phyloP scores from a whole-genome alignment of 2,797 vertebrate species.

The Brotula barbata region DNA sequence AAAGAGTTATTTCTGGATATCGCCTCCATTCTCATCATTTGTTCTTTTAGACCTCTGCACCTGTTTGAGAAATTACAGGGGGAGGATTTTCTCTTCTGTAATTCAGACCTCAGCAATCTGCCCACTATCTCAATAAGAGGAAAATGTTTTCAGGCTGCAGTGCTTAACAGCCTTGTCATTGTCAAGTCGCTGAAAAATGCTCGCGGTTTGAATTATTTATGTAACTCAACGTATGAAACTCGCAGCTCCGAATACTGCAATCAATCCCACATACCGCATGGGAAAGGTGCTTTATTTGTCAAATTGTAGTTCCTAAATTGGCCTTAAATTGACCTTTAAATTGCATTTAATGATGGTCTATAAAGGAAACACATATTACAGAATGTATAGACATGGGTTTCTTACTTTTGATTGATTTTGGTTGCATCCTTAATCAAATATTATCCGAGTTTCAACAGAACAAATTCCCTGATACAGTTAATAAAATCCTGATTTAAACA shows the following conservation, averaged over 20 bases:
- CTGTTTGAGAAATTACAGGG: conserved; percentile 8
- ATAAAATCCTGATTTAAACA: conserved; percentile 2
- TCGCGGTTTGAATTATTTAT: conserved; percentile 15
- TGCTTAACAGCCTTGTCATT: neutral
- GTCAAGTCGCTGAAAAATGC: conserved; percentile 7
- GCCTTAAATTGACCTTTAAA: conserved; percentile 8
- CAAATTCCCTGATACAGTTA: no score
- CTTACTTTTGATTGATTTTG: no score
- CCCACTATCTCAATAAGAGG: conserved; percentile 12
- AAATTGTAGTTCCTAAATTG: no score
- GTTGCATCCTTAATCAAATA: no score
- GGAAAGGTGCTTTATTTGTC: no score
- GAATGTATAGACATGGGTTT: no score
- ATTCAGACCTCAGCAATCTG: conserved; percentile 20
- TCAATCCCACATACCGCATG: no score
- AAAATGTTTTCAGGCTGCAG: conserved; percentile 7
- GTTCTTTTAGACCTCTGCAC: conserved; percentile 11
- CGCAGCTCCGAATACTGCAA: conserved; percentile 5
- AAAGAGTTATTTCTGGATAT: conserved; percentile 8
- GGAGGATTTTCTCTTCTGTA: neutral
- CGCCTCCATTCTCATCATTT: conserved; percentile 31
- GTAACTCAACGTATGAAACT: conserved; percentile 11
- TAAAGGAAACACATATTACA: no score
- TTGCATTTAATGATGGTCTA: no score
- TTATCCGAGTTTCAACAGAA: no score